Conservation (phyloP, 2,797 vertebrate genomes). For the Hylomyscus alleni region DNA sequence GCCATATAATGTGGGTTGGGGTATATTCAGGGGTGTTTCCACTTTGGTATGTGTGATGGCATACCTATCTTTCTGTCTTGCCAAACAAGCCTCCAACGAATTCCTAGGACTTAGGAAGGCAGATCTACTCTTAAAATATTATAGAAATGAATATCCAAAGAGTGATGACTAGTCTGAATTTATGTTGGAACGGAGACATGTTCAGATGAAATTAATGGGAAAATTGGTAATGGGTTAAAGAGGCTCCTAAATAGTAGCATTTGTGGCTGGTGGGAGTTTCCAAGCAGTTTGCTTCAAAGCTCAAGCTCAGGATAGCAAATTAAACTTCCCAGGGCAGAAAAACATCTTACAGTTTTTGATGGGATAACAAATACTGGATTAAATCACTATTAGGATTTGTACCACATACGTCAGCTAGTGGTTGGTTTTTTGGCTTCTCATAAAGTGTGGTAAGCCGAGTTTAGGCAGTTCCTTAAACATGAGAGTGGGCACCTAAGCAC, state of each 20-base stretch:
- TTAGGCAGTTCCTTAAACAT: neutral
- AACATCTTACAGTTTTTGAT: neutral
- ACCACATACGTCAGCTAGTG: neutral
- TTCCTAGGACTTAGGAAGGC: slow-evolving; percentile 10
- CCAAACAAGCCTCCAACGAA: slow-evolving; percentile 47
- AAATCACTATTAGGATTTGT: slow-evolving; percentile 37
- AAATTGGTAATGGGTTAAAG: slow-evolving; percentile 24
- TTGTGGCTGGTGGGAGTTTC: neutral
- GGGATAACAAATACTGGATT: neutral
- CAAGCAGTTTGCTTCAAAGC: neutral
- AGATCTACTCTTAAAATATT: slow-evolving; percentile 43
- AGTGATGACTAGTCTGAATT: slow-evolving; percentile 1
- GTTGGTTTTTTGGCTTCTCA: slow-evolving; percentile 53
- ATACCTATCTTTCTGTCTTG: slow-evolving; percentile 61
- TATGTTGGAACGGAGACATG: slow-evolving; percentile 26
- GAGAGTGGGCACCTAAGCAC: neutral
- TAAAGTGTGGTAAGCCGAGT: slow-evolving; percentile 1
- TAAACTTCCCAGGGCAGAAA: neutral
- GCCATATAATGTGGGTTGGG: neutral
- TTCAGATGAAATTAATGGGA: slow-evolving; percentile 34
- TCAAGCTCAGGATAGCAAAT: neutral
- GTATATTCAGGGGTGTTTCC: slow-evolving; percentile 50
- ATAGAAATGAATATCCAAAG: slow-evolving; percentile 31
- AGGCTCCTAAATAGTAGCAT: neutral
- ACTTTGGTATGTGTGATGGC: slow-evolving; percentile 37